phyloP scores from a whole-genome alignment of 2,797 vertebrate species.

The Phalanger gymnotis region DNA sequence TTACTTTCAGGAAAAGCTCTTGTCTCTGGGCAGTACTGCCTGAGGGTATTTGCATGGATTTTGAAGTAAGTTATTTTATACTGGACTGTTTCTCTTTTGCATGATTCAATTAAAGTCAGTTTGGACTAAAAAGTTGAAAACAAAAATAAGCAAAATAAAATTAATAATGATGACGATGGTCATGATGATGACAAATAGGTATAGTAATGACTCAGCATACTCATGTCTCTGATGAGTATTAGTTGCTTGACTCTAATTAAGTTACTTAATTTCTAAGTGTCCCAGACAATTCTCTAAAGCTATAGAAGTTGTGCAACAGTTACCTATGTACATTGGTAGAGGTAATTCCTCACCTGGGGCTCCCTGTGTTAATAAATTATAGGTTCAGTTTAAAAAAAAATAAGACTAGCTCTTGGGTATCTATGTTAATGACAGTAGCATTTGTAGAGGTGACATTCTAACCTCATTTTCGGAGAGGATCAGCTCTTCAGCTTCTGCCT shows the following conservation, averaged over 20 bases:
- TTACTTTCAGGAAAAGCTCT: not conserved
- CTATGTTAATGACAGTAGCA: constrained; percentile 63
- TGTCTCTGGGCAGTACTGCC: not conserved
- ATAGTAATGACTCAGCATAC: not conserved
- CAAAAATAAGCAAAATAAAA: not conserved
- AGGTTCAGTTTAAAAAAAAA: not conserved
- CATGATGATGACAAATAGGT: not conserved
- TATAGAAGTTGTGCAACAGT: not conserved
- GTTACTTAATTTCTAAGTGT: not conserved
- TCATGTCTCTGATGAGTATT: not conserved
- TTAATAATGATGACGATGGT: not conserved
- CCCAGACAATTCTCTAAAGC: not conserved
- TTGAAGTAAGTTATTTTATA: not conserved
- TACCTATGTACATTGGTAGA: not conserved
- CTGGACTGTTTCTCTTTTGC: not conserved
- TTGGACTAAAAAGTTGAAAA: not conserved
- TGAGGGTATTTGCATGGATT: not conserved
- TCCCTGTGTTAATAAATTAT: not conserved
- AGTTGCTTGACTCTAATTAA: not conserved
- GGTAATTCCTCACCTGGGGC: not conserved
- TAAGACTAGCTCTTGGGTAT: not conserved
- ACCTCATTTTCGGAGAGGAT: constrained; percentile 29
- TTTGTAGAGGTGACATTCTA: constrained; percentile 30
- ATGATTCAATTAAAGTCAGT: not conserved
- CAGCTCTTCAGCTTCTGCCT: not conserved